phyloP scores from a whole-genome alignment of 2,797 vertebrate genomes.

The Poecilia velifera region DNA sequence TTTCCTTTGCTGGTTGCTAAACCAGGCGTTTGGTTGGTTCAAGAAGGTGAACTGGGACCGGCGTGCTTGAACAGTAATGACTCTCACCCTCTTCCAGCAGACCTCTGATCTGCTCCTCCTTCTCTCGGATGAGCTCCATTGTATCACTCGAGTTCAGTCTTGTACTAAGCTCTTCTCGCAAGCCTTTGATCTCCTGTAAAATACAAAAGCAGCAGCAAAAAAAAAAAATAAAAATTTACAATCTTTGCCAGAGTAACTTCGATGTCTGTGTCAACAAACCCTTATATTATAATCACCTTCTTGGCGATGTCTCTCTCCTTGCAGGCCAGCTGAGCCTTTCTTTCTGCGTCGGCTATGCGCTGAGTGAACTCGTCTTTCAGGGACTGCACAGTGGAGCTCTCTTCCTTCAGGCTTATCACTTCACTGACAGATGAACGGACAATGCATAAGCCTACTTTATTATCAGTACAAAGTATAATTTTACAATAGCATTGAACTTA shows the following conservation, averaged over 20 bases:
- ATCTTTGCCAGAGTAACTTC: neutral
- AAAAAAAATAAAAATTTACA: neutral
- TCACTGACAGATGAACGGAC: conserved; percentile 83
- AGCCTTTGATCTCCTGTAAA: conserved; percentile 89
- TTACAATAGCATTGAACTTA: neutral
- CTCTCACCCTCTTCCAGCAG: conserved; percentile 93
- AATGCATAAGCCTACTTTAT: conserved; percentile 22
- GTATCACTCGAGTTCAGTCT: conserved; percentile 92
- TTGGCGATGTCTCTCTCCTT: conserved; percentile 96
- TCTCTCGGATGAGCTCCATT: conserved; percentile 92
- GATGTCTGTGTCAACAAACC: neutral
- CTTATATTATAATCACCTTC: conserved; percentile 83
- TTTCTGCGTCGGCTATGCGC: conserved; percentile 94
- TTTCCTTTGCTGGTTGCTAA: neutral
- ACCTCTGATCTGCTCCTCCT: conserved; percentile 96
- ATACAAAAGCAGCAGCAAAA: conserved; percentile 11
- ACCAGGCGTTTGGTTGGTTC: neutral
- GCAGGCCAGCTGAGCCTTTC: conserved; percentile 94
- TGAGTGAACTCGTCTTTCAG: conserved; percentile 97
- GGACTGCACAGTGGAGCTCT: conserved; percentile 91
- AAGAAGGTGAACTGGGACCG: neutral
- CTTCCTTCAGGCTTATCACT: conserved; percentile 91
- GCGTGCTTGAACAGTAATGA: neutral
- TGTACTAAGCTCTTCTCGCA: conserved; percentile 92
- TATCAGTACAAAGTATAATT: neutral